Evolutionary conservation across 2,113 vertebrate genomes (phyloP).

Genomic region (Chascanopsetta lugubris): DNA sequence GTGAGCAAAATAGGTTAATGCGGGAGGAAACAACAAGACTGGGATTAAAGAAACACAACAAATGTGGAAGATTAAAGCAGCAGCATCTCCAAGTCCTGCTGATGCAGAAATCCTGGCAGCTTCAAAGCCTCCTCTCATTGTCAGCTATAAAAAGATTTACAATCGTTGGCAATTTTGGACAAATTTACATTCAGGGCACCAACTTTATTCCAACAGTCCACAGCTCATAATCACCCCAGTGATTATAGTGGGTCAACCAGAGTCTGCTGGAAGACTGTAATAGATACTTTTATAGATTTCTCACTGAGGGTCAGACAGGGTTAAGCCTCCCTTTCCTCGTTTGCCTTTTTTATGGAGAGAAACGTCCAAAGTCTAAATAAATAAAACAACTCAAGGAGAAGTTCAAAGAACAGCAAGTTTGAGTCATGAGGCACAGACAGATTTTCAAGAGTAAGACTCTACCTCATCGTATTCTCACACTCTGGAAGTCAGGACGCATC

Average conservation of each 20-base stretch:
- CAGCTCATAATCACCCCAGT: slow-evolving; percentile 22
- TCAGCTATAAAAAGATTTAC: slow-evolving; percentile 54
- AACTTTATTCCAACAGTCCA: slow-evolving; percentile 18
- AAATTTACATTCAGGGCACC: slow-evolving; percentile 51
- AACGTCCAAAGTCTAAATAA: background rate
- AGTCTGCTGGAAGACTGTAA: background rate
- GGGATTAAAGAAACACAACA: slow-evolving; percentile 43
- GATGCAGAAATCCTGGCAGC: slow-evolving; percentile 47
- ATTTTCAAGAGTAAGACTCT: no score
- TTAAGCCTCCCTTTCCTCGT: background rate
- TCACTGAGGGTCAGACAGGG: slow-evolving; percentile 19
- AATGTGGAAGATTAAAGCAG: slow-evolving; percentile 59
- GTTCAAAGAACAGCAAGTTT: background rate
- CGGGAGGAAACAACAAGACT: slow-evolving; percentile 32
- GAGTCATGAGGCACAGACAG: no score
- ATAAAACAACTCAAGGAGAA: no score
- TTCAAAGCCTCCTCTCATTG: slow-evolving; percentile 47
- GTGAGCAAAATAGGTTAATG: slow-evolving; percentile 65
- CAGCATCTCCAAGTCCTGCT: slow-evolving; percentile 40
- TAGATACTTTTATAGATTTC: background rate
- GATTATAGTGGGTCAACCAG: slow-evolving; percentile 4
- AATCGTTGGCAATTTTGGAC: slow-evolving; percentile 33
- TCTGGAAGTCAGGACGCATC: no score
- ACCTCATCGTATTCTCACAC: no score
- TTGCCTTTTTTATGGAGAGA: background rate